Evolutionary conservation across 2,888 invertebrate genomes (phyloP), one percentile per base, ranked within the genome.

Genomic region (Oscheius onirici): DNA sequence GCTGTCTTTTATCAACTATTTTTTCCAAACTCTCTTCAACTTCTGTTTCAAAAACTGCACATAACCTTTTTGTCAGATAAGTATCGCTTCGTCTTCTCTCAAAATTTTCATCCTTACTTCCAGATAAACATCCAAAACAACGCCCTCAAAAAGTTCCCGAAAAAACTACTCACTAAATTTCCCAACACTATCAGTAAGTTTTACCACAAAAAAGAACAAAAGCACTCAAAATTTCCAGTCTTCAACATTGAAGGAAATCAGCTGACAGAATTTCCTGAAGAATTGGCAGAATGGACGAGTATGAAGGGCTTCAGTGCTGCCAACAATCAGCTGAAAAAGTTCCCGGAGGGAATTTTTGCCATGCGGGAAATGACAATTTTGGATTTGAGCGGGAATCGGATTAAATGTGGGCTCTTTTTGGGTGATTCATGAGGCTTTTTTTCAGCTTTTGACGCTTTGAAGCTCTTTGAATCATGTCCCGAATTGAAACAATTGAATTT

Each of bases 121-220:
- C 60, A 74, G 77, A 55, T 79, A 15, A 75, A 73, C 46, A 68
- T 79, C 22, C 74, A 69, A n/a, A 75, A 82, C 69, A 84, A 84
- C 57, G 57, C 63, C 3, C 71, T 84, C 71, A 84, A 84, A 61
- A 84, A 83, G 61, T 84, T 84, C 66, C 84, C 84, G n/a, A 74
- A 71, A 49, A 84, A 84, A 72, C 76, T 84, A 54, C 71, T 84
- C 17, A 65, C 67, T 15, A 80, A 80, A 55, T 83, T 84, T 71
- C 84, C 84, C 20, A 74, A 78, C 8, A 73, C 83, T 13, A 77
- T 73, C 24, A 71, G 83, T 84, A 58, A 73, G 71, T 26, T 24
- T 17, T 40, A 15, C 34, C 17, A 3, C 34, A 43, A 43, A 43
- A 43, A 43, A 43, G 15, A 43, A 10, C 13, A 43, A 43, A 43